Base-by-base conservation (phyloP, 2,113 vertebrate genomes). In the Boleophthalmus pectinirostris region DNA sequence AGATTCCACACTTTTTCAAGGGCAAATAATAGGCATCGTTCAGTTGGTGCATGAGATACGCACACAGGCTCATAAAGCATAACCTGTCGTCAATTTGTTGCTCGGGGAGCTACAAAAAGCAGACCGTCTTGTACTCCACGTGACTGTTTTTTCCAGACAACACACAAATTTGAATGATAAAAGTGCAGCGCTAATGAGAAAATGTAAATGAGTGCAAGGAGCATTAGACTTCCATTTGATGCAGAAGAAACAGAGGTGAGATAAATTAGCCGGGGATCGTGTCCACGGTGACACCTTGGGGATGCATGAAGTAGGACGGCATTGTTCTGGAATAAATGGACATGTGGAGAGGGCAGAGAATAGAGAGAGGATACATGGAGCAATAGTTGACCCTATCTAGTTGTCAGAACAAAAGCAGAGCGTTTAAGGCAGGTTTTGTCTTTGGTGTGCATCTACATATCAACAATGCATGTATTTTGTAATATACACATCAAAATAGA, bases 141-240 rank as follows among this genome's bases (percentile, higher is more conserved):
- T 49, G 16, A 43, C 63, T 33, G 21, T 74, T 70, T 70, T 61
- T 79, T 75, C 66, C 46, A 18, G 64, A 78, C 77, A 81, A 89
- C 79, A 75, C 70, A 33, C 33, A 4, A 74, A 92, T 93, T 90
- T 90, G 78, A 92, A 93, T 92, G 64, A 92, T 91, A 91, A 93
- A 92, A 90, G 85, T 92, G 72, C 1, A 13, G 23, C 64, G 68
- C 78, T 90, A 76, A 90, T 91, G 88, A 90, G 83, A 91, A 92
- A 88, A 92, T 92, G 91, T 86, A 89, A 91, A 93, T 88, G 69
- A 85, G 85, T 73, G 66, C 54, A 61, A 69, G 54, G 73, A 81
- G 20, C 24, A 43, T 68, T 70, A 74, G 45, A 67, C 51, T 43
- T 75, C 58, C 7, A 81, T 88, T 88, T 87, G 77, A 91, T 87